phyloP scores from a whole-genome alignment of 2,797 vertebrate genomes.

The Mus spretus region DNA sequence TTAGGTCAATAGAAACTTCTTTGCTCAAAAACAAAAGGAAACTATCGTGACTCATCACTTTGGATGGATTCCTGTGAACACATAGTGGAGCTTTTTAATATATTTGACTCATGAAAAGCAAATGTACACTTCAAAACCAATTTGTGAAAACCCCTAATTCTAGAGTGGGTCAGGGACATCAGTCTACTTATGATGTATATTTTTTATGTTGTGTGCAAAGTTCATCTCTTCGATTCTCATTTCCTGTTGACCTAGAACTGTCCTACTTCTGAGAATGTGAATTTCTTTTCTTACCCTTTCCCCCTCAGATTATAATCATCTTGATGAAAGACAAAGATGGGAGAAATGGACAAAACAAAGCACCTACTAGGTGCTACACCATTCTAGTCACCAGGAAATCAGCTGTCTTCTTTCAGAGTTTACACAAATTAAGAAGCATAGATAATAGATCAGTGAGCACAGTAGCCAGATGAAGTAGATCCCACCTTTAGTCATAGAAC shows the following conservation, averaged over 20 bases:
- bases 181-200: neutral
- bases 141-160: neutral
- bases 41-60: slow-evolving; percentile 57
- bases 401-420: neutral
- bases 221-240: neutral
- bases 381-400: neutral
- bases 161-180: neutral
- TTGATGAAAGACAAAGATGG: neutral
- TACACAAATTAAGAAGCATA: neutral
- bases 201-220: neutral
- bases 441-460: neutral
- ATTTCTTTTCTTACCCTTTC: neutral
- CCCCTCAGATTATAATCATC: neutral
- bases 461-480: neutral
- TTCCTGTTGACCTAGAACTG: neutral
- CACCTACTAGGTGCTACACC: neutral
- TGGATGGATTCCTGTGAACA: slow-evolving; percentile 19
- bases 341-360: neutral
- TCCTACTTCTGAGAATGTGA: neutral
- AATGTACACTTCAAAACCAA: neutral
- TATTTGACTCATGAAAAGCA: slow-evolving; percentile 46
- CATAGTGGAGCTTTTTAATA: neutral
- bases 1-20: slow-evolving; percentile 75
- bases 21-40: slow-evolving; percentile 20
- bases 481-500: neutral